Evolutionary conservation across 2,888 invertebrate species (phyloP).

Genomic region (Rotaria sp.): DNA sequence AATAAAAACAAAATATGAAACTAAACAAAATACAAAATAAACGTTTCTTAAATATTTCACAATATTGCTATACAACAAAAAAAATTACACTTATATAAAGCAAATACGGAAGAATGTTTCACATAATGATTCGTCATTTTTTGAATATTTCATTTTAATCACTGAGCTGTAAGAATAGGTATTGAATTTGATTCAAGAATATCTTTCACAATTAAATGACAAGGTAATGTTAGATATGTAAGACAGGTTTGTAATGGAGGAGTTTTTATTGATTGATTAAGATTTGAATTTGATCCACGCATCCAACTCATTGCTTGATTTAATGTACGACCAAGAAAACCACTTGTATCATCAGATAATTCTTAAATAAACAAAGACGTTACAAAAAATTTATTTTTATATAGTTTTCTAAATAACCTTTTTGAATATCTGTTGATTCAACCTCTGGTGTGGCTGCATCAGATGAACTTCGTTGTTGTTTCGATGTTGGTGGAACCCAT

Average conservation of each 20-base stretch:
- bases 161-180: background rate
- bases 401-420: background rate
- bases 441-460: background rate
- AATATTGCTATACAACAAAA: background rate
- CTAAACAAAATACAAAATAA: background rate
- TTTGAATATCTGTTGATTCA: slow-evolving; percentile 13
- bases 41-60: background rate
- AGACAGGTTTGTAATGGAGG: background rate
- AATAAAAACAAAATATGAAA: background rate
- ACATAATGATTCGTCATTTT: background rate
- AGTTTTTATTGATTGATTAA: background rate
- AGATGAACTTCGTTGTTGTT: background rate
- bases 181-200: background rate
- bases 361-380: background rate
- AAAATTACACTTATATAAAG: background rate
- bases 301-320: background rate
- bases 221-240: slow-evolving; percentile 11
- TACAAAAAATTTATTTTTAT: background rate
- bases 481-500: background rate
- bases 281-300: background rate
- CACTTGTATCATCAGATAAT: background rate
- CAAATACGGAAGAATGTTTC: background rate
- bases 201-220: background rate
- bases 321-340: slow-evolving; percentile 16
- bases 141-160: background rate